Base-by-base conservation (phyloP, 2,113 vertebrate species). In the Panthera leo region DNA sequence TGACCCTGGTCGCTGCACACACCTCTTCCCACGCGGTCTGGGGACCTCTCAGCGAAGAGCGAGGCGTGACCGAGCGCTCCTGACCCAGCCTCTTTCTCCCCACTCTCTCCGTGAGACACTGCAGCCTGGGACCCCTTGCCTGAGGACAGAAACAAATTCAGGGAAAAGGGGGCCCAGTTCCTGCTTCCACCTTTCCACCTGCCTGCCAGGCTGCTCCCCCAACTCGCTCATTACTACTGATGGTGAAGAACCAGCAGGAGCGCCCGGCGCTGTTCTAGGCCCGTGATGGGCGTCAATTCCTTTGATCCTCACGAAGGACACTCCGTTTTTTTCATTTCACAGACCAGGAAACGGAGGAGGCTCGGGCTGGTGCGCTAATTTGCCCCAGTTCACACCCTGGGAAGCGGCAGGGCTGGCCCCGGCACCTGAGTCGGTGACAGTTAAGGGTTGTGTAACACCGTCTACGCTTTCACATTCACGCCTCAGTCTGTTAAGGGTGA, bases 201-300 rank as follows among this genome's bases (percentile, higher is more conserved):
- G 2, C 29, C 92, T 1, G 68, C 6, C 3, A 15, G 48, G 36
- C 63, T 5, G 31, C 63, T 16, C 63, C 18, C 13, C 3, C 6
- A 2, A 42, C 48, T 2, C 55, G 0, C 14, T 3, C 4, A 2
- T 27, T 1, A 5, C 3, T 11, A 3, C 10, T 0, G 12, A 18
- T 2, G 39, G 75, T 0, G 6, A 67, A 39, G 16, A 7, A 7
- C 48, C 12, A 5, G 31, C 5, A 25, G 73, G 21, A 58, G 15
- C 0, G 1, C 12, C 18, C 29, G 67, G 42, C 0, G 0, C 53
- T 4, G 8, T 25, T 19, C 68, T 7, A 3, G 67, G 79, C 1
- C 2, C 61, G 25, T 11, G 42, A n/a, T 16, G 36, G 2, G 0
- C 13, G 63, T 58, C 3, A 6, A 36, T 13, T 31, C 34, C 19